Evolutionary conservation across 2,888 invertebrate genomes (phyloP), one percentile per base, ranked within the genome.

Genomic region (Macaria notata): DNA sequence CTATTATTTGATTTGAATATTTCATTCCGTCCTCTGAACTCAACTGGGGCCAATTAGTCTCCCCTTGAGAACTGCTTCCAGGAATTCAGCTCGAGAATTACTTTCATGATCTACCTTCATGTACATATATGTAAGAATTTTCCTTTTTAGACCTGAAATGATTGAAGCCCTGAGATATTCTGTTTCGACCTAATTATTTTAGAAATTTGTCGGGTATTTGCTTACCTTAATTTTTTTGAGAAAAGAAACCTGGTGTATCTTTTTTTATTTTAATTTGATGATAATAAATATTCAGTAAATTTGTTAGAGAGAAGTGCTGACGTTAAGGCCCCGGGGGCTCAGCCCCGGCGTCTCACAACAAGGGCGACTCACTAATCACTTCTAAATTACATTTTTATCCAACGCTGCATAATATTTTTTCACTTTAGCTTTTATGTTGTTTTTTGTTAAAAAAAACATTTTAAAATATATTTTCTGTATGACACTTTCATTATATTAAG

Each of bases 161-260:
- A 55, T 49, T 50, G 43, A 46, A 38, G 46, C 4, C 9, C 33
- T 8, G 41, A 47, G 30, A 9, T 46, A 42, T 50, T 48, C 31
- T 31, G 9, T 44, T 55, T 46, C 46, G 4, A 6, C 43, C 31
- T 50, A 50, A 43, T 56, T 56, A 56, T 56, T 55, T 56, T 36
- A 42, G 36, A 56, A 43, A 46, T 46, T 49, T 31, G 33, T 49
- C 42, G 30, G 19, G 30, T 48, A n/a, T 54, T 48, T 39, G 31
- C 42, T 48, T 44, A 44, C 44, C 54, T 44, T 47, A 9, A 54
- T 30, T 44, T 48, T 48, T 46, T 38, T 31, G 1, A 4, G 4
- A 30, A 8, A 30, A 8, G 4, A 3, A 19, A n/a, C n/a, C 9
- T 5, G 4, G n/a, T 9, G 33, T 30, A n/a, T 43, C 30, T 8